Base-by-base conservation (phyloP, 2,888 invertebrate genomes). In the Sipha maydis region DNA sequence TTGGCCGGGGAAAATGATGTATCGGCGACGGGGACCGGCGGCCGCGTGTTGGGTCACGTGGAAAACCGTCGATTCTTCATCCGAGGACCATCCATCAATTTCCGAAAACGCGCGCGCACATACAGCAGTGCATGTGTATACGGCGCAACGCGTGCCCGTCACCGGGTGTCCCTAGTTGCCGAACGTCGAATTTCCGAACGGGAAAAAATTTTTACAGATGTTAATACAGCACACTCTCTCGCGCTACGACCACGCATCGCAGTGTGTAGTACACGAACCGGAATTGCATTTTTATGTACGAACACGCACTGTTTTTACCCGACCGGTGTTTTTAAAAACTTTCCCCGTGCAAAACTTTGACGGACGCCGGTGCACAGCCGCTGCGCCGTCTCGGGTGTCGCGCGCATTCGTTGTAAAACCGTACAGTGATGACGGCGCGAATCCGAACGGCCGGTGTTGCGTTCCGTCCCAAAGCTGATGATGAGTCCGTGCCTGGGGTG, bases 51-150 rank as follows among this genome's bases (percentile, higher is more conserved):
- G 88, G 86, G 80, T 88, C 86, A 80, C 86, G 86, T 88, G 86
- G 86, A 88, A 88, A 88, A 88, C 75, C 82, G 88, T 88, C 88
- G 88, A 88, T 88, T 88, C 86, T 86, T 86, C 86, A 86, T 86
- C 80, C 80, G 34, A 48, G 11, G 76, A 69, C 75, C 88, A 88
- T 88, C 88, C 80, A 88, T 88, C 88, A 88, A 88, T 88, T 88
- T 88, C 75, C 75, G n/a, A 88, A 82, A 41, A 61, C 8, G 41
- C 41, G 8, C 41, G 11, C 8, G 8, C 41, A 8, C 8, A 41
- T 11, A 41, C 41, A 41, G 4, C 3, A 3, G 2, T 4, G 11
- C 48, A 5, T 3, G 25, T 21, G 56, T 14, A 21, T 21, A 21
- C 56, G 56, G n/a, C n/a, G n/a, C 56, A 56, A 17, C 1, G 5